These are phyloP conservation scores for Crenichthys baileyi DNA, from an alignment of 2,797 vertebrate species.

Conservation along the genomic window DNA sequence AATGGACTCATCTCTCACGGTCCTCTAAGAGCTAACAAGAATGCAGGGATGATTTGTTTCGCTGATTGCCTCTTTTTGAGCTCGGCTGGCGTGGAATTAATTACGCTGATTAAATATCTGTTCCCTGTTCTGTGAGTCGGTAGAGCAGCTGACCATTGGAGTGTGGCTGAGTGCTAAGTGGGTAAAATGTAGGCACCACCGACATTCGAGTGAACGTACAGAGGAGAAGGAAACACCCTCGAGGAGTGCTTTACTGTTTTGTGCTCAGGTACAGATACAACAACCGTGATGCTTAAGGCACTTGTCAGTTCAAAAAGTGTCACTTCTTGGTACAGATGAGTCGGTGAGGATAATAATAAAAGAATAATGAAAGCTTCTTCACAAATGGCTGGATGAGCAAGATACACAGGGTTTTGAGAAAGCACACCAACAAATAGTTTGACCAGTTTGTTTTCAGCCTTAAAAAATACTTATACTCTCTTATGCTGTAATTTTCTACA, in stretches of 20 bases:
- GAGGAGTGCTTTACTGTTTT: background rate
- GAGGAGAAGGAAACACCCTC: conserved; percentile 29
- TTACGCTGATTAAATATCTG: conserved; percentile 84
- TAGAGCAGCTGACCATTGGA: conserved; percentile 43
- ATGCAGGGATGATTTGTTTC: conserved; percentile 75
- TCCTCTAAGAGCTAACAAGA: conserved; percentile 75
- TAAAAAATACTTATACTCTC: background rate
- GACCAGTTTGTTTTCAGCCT: background rate
- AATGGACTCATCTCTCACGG: conserved; percentile 78
- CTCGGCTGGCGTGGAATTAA: conserved; percentile 77
- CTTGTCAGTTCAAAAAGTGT: conserved; percentile 11
- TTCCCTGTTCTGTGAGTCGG: conserved; percentile 54
- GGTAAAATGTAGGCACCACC: conserved; percentile 41
- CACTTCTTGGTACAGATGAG: conserved; percentile 22
- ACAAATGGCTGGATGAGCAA: background rate
- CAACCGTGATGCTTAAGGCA: conserved; percentile 28
- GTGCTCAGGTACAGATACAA: background rate
- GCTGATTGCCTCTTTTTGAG: conserved; percentile 78
- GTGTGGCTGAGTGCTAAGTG: conserved; percentile 8
- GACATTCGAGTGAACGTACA: conserved; percentile 30
- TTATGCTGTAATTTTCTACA: background rate
- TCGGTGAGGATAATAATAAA: conserved; percentile 7
- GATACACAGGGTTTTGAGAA: background rate
- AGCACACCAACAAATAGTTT: too few species aligned
- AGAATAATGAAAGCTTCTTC: conserved; percentile 12